Evolutionary conservation across 2,888 invertebrate species (phyloP), one percentile per base, ranked within the genome.

Genomic region (Thymelicus lineola): DNA sequence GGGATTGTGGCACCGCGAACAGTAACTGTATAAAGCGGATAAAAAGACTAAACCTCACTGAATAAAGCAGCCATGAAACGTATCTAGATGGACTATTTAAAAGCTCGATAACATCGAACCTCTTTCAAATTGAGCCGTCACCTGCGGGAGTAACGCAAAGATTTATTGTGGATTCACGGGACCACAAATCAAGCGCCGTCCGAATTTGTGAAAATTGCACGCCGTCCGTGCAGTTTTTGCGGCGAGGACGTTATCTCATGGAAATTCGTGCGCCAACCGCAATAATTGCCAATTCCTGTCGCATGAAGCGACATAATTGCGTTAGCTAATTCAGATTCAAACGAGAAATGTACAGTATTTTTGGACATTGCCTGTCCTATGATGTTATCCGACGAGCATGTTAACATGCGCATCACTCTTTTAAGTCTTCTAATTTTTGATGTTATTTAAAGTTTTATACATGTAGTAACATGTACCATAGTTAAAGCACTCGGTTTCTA

Each of bases 181-280:
- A 82, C 87, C 80, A 90, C 90, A 89, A 90, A 90, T 90, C 90
- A 90, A 88, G 83, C 75, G 80, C 83, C 84, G 87, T 87, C 88
- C 78, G 85, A 86, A 86, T 85, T 87, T 83, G 85, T 84, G 84
- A 84, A 87, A 88, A 87, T 84, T 82, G 77, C 78, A 76, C 74
- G 71, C 79, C 79, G 77, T 80, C 76, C 80, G 78, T 81, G 77
- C 82, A 81, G 76, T 75, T 80, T 82, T 82, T 81, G 79, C 79
- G 82, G 77, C 72, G 74, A 9, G 75, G 78, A 77, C 80, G 79
- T 80, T 80, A 80, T 79, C 80, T 79, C 76, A 76, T 79, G 78
- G 79, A 79, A 57, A 72, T 72, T 12, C 70, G 69, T 74, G 71
- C 73, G 71, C 74, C 76, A 72, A 64, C 57, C 63, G 57, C 66